Evolutionary conservation across 2,113 vertebrate species (phyloP).

Genomic region (Peromyscus polionotus): DNA sequence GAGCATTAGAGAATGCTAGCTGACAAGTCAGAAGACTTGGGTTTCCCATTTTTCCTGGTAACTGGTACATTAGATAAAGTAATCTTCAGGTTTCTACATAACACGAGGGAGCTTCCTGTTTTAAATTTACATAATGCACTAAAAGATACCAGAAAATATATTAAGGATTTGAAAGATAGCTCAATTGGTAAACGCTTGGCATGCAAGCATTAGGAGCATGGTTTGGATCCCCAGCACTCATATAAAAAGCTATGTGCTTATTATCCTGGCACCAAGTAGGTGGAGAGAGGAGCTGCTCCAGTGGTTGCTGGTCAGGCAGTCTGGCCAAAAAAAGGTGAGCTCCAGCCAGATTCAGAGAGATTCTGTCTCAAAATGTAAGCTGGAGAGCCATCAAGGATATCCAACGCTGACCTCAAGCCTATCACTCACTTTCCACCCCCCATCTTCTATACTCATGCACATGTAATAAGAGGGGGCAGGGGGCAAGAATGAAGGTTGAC

Average conservation of each 20-base stretch:
- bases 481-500: not conserved
- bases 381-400: not conserved
- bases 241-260: not conserved
- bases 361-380: not conserved
- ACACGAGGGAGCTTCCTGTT: not conserved
- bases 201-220: not conserved
- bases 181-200: not conserved
- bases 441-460: not conserved
- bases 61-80: not conserved
- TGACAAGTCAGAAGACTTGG: not conserved
- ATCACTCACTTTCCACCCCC: not conserved
- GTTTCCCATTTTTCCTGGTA: not conserved
- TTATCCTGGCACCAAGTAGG: not conserved
- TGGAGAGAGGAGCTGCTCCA: not conserved
- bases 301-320: not conserved
- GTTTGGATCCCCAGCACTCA: not conserved
- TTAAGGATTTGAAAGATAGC: not conserved
- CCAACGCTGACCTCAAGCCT: not conserved
- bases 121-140: conserved; percentile 32
- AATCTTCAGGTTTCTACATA: not conserved
- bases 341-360: not conserved
- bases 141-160: conserved; percentile 51
- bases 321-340: not conserved
- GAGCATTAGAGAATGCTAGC: not conserved
- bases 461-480: not conserved